These are phyloP conservation scores for Daphoenositta chrysoptera DNA, from an alignment of 2,113 vertebrate genomes.

Conservation along the genomic window DNA sequence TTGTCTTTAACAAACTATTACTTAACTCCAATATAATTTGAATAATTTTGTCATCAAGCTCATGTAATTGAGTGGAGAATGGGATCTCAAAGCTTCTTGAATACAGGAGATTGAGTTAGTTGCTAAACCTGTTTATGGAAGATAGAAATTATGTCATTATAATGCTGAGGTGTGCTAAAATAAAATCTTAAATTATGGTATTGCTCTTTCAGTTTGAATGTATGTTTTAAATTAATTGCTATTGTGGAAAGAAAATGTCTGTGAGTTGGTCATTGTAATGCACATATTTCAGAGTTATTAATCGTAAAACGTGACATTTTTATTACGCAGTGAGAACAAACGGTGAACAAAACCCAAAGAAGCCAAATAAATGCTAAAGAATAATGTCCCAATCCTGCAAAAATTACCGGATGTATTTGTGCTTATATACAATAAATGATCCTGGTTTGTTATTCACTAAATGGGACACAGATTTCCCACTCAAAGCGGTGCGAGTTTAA, in stretches of 20 bases:
- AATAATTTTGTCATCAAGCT: background rate
- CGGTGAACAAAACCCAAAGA: background rate
- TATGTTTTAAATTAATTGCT: background rate
- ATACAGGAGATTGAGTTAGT: background rate
- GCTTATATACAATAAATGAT: background rate
- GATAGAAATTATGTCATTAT: background rate
- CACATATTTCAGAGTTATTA: background rate
- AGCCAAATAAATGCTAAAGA: background rate
- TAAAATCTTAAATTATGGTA: background rate
- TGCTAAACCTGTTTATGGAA: background rate
- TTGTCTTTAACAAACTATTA: background rate
- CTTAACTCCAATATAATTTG: background rate
- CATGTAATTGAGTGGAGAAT: background rate
- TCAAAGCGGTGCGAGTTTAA: background rate
- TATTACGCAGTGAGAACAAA: background rate
- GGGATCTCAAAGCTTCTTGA: background rate
- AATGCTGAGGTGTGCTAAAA: constrained; percentile 9
- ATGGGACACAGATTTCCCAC: background rate
- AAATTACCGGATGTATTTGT: background rate
- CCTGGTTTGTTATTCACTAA: background rate
- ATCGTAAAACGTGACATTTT: background rate
- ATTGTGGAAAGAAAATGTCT: background rate
- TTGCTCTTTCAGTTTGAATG: background rate
- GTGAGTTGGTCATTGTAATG: background rate
- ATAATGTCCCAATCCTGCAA: background rate